Evolutionary conservation across 2,797 vertebrate genomes (phyloP).

Genomic region (Chanos chanos): DNA sequence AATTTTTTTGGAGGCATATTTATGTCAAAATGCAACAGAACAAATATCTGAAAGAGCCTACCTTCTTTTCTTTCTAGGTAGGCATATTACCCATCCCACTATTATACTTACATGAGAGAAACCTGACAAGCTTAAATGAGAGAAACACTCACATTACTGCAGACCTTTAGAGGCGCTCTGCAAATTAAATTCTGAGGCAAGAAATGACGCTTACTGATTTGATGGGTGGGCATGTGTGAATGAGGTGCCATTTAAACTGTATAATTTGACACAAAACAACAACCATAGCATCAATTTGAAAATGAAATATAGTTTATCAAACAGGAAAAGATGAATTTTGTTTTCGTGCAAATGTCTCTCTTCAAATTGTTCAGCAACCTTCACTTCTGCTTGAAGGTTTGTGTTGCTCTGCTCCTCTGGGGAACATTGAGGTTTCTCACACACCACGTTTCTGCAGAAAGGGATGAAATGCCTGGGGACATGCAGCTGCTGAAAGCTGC

Average conservation of each 20-base stretch:
- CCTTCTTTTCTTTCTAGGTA: neutral
- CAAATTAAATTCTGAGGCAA: conserved; percentile 22
- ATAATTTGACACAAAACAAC: conserved; percentile 25
- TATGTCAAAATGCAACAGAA: too few species aligned
- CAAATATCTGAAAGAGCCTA: neutral
- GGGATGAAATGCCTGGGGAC: conserved; percentile 4
- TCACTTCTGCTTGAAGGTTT: conserved; percentile 1
- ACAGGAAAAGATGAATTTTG: neutral
- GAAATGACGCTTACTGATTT: conserved; percentile 15
- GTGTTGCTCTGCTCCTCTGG: neutral
- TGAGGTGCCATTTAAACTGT: conserved; percentile 10
- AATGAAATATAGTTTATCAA: too few species aligned
- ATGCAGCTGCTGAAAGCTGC: conserved; percentile 27
- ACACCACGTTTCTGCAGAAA: conserved; percentile 2
- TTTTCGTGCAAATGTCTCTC: too few species aligned
- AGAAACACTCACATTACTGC: conserved; percentile 29
- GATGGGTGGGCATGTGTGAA: neutral
- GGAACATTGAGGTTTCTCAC: conserved; percentile 4
- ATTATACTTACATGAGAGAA: neutral
- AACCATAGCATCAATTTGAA: too few species aligned
- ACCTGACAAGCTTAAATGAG: conserved; percentile 24
- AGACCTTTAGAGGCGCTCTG: conserved; percentile 11
- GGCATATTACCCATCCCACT: neutral
- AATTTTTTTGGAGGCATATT: neutral
- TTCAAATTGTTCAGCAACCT: too few species aligned